Conservation (phyloP, 2,113 vertebrate genomes). For the Catharus minimus region DNA sequence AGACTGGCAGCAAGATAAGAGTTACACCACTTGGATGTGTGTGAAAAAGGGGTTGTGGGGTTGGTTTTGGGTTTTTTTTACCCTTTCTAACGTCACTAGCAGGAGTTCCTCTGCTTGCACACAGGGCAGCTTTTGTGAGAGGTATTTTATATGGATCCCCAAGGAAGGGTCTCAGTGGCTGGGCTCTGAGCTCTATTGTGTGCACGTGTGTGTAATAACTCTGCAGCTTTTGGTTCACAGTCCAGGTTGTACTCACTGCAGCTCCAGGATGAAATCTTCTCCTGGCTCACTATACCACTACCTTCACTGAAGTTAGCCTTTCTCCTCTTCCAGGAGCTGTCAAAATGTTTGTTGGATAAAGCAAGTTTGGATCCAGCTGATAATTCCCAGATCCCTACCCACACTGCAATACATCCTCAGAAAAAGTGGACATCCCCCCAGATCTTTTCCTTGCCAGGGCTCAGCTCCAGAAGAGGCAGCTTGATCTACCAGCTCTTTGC, state of each 20-base stretch:
- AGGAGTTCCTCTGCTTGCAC: conserved; percentile 17
- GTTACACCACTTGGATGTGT: neutral
- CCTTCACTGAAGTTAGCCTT: neutral
- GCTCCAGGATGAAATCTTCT: neutral
- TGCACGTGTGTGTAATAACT: neutral
- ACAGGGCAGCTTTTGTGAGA: conserved; percentile 58
- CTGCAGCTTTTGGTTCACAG: neutral
- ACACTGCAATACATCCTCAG: neutral
- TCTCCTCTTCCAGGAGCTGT: neutral
- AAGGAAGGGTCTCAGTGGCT: conserved; percentile 12
- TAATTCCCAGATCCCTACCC: neutral
- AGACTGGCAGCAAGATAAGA: conserved; percentile 5
- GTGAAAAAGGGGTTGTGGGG: neutral
- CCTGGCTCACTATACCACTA: neutral
- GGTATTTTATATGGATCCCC: conserved; percentile 55
- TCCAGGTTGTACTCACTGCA: neutral
- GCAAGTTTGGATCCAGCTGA: neutral
- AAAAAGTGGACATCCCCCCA: neutral
- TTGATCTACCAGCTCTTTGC: neutral
- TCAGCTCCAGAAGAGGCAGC: neutral
- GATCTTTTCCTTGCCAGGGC: neutral
- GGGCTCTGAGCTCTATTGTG: neutral
- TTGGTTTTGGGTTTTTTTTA: neutral
- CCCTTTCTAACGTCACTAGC: conserved; percentile 7
- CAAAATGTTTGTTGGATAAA: neutral